Evolutionary conservation across 2,888 invertebrate species (phyloP).

Genomic region (Branchipolynoe longqiensis): DNA sequence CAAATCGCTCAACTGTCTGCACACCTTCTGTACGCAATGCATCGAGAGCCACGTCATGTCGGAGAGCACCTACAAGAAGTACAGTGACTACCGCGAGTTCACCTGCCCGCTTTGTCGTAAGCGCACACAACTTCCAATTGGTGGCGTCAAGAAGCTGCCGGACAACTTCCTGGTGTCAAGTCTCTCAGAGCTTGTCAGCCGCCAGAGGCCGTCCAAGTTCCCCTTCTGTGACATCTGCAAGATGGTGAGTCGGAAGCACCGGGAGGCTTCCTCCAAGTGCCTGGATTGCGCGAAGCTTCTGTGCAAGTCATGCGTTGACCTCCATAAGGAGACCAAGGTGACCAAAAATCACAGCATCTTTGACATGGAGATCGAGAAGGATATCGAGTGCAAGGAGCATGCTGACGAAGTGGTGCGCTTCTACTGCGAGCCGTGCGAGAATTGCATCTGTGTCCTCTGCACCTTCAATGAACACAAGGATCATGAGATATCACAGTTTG

Average conservation of each 20-base stretch:
- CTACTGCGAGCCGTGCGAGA: conserved; percentile 82
- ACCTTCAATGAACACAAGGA: conserved; percentile 81
- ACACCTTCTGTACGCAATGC: conserved; percentile 82
- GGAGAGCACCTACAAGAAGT: conserved; percentile 82
- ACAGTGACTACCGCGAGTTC: conserved; percentile 82
- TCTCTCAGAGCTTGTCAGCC: conserved; percentile 79
- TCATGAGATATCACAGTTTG: conserved; percentile 72
- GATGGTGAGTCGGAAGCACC: conserved; percentile 79
- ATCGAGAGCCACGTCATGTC: conserved; percentile 81
- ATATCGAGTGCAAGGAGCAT: conserved; percentile 82
- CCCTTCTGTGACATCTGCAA: conserved; percentile 82
- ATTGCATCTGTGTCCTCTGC: conserved; percentile 82
- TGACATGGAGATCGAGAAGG: conserved; percentile 82
- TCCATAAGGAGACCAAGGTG: conserved; percentile 81
- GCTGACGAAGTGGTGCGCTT: conserved; percentile 81
- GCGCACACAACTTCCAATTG: conserved; percentile 81
- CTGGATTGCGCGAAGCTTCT: conserved; percentile 82
- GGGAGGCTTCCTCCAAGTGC: conserved; percentile 81
- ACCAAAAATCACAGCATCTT: conserved; percentile 81
- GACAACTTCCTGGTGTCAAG: conserved; percentile 82
- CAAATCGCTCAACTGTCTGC: conserved; percentile 81
- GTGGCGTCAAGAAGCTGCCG: conserved; percentile 82
- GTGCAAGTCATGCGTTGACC: conserved; percentile 80
- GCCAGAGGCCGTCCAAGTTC: conserved; percentile 80
- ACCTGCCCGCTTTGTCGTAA: conserved; percentile 82